Conservation (phyloP, 2,888 invertebrate genomes). For the Drosophila peninsularis region DNA sequence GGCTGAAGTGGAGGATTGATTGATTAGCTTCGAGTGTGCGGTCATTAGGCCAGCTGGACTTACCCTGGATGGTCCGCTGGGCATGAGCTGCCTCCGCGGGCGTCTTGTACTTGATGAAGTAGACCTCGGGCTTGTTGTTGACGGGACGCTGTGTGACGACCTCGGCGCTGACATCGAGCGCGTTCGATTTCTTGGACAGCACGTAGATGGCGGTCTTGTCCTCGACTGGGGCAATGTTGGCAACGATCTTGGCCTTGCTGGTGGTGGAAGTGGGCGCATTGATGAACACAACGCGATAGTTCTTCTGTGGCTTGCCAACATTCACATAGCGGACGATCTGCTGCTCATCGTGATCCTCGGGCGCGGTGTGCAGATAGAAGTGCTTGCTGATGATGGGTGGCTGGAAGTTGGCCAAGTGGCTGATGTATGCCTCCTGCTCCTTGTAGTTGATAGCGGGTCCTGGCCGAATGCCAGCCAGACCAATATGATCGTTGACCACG, state of each 20-base stretch:
- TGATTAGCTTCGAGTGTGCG: neutral
- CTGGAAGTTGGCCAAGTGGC: slow-evolving; percentile 70
- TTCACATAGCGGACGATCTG: slow-evolving; percentile 81
- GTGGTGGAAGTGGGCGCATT: slow-evolving; percentile 81
- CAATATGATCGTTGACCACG: slow-evolving; percentile 47
- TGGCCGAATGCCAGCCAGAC: slow-evolving; percentile 50
- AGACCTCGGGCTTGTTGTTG: slow-evolving; percentile 83
- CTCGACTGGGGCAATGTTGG: slow-evolving; percentile 81
- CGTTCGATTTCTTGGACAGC: slow-evolving; percentile 81
- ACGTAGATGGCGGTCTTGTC: slow-evolving; percentile 84
- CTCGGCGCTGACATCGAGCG: slow-evolving; percentile 79
- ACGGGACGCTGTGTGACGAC: slow-evolving; percentile 79
- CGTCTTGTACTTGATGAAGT: slow-evolving; percentile 84
- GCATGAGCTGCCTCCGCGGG: slow-evolving; percentile 83
- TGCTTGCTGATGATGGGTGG: slow-evolving; percentile 81
- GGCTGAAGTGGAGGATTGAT: slow-evolving; percentile 50
- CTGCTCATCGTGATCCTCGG: slow-evolving; percentile 82
- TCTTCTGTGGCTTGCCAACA: slow-evolving; percentile 81
- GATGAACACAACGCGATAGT: slow-evolving; percentile 84
- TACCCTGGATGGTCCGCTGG: slow-evolving; percentile 83
- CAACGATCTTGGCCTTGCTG: slow-evolving; percentile 81
- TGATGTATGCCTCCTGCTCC: slow-evolving; percentile 67
- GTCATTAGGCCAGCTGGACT: neutral
- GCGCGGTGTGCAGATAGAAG: slow-evolving; percentile 83
- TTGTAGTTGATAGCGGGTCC: slow-evolving; percentile 64